Conservation (phyloP, 2,113 vertebrate species). For the Pandion haliaetus region DNA sequence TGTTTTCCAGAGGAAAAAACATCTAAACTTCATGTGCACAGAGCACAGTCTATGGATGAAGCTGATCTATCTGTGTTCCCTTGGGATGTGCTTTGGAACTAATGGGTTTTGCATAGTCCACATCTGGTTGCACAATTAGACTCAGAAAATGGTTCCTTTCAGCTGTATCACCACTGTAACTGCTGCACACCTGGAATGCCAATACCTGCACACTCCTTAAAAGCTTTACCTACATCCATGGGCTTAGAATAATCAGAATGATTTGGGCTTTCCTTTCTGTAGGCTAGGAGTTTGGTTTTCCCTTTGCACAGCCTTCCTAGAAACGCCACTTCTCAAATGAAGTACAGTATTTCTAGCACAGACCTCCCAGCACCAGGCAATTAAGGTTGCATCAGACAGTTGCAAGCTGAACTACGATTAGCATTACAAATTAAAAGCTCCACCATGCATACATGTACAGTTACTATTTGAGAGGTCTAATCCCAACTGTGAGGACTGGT, state of each 20-base stretch:
- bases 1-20: slow-evolving; percentile 40
- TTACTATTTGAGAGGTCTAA: neutral
- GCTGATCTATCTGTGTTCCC: slow-evolving; percentile 17
- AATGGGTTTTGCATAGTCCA: slow-evolving; percentile 39
- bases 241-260: neutral
- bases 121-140: slow-evolving; percentile 62
- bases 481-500: neutral
- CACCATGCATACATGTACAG: neutral
- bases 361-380: slow-evolving; percentile 21
- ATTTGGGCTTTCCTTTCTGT: neutral
- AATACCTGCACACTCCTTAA: neutral
- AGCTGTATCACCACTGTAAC: neutral
- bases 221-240: neutral
- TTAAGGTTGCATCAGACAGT: neutral
- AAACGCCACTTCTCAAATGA: neutral
- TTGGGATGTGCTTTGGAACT: slow-evolving; percentile 22
- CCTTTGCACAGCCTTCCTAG: neutral
- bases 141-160: slow-evolving; percentile 39
- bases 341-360: neutral
- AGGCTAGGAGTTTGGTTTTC: neutral
- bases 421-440: slow-evolving; percentile 16
- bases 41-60: neutral
- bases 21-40: neutral
- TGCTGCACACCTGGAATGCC: neutral
- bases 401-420: slow-evolving; percentile 2